phyloP scores from a whole-genome alignment of 2,888 invertebrate genomes.

The Andrena camellia region DNA sequence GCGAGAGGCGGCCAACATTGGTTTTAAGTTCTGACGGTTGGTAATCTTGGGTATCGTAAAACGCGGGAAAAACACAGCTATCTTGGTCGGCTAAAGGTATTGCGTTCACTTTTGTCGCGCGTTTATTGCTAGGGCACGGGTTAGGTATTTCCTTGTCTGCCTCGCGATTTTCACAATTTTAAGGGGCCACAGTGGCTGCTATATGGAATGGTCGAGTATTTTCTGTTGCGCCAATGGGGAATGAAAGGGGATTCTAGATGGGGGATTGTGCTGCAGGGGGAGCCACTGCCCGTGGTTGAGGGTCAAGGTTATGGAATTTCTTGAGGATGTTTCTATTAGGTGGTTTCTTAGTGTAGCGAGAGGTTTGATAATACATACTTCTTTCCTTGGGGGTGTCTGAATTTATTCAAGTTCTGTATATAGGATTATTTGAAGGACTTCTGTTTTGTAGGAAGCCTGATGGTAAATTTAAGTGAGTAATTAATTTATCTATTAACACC shows the following conservation, averaged over 20 bases:
- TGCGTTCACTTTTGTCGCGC: neutral
- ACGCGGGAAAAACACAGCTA: neutral
- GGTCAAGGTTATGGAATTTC: constrained; percentile 20
- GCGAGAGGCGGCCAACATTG: constrained; percentile 45
- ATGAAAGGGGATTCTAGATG: neutral
- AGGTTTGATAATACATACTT: no score
- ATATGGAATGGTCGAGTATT: neutral
- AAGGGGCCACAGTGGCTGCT: neutral
- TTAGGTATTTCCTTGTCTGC: neutral
- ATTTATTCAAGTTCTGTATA: no score
- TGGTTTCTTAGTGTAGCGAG: neutral
- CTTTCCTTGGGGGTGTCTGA: no score
- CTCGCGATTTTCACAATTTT: constrained; percentile 38
- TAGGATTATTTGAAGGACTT: no score
- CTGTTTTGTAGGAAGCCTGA: no score
- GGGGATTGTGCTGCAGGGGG: neutral
- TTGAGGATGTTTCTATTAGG: neutral
- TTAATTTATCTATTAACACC: no score
- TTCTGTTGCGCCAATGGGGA: neutral
- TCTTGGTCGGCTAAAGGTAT: neutral
- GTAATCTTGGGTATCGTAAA: constrained; percentile 28
- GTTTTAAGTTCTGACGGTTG: constrained; percentile 7
- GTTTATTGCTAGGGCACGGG: neutral
- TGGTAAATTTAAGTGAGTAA: no score
- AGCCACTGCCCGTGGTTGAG: neutral